These are phyloP conservation scores for Fragum whitleyi DNA, from an alignment of 2,888 invertebrate genomes.

Conservation along the genomic window DNA sequence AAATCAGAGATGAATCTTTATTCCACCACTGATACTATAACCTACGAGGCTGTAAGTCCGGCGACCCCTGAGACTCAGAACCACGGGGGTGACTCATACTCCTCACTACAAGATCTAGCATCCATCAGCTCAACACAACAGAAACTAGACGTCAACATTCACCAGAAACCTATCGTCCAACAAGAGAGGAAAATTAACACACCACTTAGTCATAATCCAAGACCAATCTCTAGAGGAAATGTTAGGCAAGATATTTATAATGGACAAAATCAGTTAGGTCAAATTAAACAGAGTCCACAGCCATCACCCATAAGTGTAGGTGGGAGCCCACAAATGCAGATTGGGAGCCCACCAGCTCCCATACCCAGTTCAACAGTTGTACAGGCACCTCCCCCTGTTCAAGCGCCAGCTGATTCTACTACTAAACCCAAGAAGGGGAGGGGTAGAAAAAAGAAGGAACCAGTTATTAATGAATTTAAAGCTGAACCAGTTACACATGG, in stretches of 20 bases:
- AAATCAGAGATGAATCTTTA: slow-evolving; percentile 41
- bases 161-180: slow-evolving; percentile 20
- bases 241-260: slow-evolving; percentile 51
- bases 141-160: slow-evolving; percentile 52
- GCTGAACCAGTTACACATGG: slow-evolving; percentile 29
- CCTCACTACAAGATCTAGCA: slow-evolving; percentile 67
- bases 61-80: slow-evolving; percentile 68
- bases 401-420: slow-evolving; percentile 82
- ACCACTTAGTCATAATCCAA: slow-evolving; percentile 38
- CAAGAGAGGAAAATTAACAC: slow-evolving; percentile 56
- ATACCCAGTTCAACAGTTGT: slow-evolving; percentile 71
- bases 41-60: slow-evolving; percentile 80
- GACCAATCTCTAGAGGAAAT: slow-evolving; percentile 39
- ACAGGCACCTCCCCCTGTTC: slow-evolving; percentile 75
- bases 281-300: slow-evolving; percentile 70
- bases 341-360: slow-evolving; percentile 72
- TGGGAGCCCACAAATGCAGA: slow-evolving; percentile 69
- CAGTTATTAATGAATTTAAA: slow-evolving; percentile 41
- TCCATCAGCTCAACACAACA: slow-evolving; percentile 65
- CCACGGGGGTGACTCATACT: slow-evolving; percentile 56
- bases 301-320: slow-evolving; percentile 72
- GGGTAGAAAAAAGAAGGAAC: slow-evolving; percentile 73
- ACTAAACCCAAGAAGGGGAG: slow-evolving; percentile 80
- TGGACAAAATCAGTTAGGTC: slow-evolving; percentile 51
- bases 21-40: slow-evolving; percentile 62